Percentiles rank a stretch among this genome's conserved stretches.
Evolutionary conservation across 2,113 vertebrate species (phyloP).

Genomic region (Azemiops feae): DNA sequence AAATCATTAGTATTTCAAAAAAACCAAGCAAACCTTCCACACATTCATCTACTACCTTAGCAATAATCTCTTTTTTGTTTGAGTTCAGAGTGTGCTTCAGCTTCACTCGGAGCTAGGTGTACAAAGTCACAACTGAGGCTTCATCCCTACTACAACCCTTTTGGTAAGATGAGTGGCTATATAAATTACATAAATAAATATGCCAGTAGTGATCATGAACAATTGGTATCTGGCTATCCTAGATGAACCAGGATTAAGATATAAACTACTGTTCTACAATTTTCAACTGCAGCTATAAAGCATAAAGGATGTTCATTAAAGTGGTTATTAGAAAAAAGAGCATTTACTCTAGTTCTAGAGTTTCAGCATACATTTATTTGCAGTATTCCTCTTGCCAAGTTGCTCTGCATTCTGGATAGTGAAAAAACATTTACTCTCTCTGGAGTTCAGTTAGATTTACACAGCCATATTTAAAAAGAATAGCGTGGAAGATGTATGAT

Average conservation of each 20-base stretch:
- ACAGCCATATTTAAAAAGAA: conserved; percentile 37
- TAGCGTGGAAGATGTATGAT: conserved; percentile 38
- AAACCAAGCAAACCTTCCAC: no score
- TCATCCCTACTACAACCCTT: no score
- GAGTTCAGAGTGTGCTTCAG: neutral
- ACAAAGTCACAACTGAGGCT: neutral
- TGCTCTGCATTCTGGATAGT: conserved; percentile 39
- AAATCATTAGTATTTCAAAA: neutral
- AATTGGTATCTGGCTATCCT: neutral
- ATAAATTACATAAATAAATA: neutral
- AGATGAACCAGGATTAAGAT: neutral
- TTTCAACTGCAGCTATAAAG: neutral
- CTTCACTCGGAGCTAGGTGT: neutral
- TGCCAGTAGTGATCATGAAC: neutral
- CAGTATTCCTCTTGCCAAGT: neutral
- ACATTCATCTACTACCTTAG: neutral
- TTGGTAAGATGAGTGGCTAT: no score
- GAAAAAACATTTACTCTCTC: conserved; percentile 45
- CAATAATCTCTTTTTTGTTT: neutral
- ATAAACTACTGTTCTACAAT: neutral
- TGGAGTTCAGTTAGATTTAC: conserved; percentile 47
- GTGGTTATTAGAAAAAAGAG: neutral
- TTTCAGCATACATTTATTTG: conserved; percentile 18
- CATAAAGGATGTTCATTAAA: neutral
- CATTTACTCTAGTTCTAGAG: neutral